Evolutionary conservation across 2,888 invertebrate genomes (phyloP).

Genomic region (Scaptomyza cyrtandrae): DNA sequence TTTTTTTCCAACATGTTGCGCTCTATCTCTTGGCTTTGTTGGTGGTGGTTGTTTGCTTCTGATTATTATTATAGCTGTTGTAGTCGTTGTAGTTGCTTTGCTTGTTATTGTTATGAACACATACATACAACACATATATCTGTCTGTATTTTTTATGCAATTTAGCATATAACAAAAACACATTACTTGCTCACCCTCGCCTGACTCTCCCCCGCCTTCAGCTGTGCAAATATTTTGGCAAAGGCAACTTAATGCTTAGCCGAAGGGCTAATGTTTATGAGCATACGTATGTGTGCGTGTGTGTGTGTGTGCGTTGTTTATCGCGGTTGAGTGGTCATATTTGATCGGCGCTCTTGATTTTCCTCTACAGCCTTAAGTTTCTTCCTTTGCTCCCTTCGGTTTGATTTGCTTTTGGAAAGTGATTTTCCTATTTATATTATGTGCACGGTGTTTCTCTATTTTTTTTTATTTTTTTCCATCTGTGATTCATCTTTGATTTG

Average conservation of each 20-base stretch:
- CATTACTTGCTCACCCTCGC: conserved; percentile 57
- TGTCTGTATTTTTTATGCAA: conserved; percentile 67
- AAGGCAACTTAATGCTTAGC: conserved; percentile 58
- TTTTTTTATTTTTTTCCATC: conserved; percentile 21
- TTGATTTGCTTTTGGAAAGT: conserved; percentile 59
- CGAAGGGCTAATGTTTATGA: conserved; percentile 69
- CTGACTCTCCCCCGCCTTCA: conserved; percentile 4
- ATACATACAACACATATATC: conserved; percentile 10
- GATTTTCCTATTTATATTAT: conserved; percentile 46
- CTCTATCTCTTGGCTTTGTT: not conserved
- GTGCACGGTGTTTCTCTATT: conserved; percentile 26
- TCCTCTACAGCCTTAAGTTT: too few species aligned
- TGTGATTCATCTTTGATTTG: conserved; percentile 80
- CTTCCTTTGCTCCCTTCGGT: conserved; percentile 11
- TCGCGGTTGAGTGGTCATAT: conserved; percentile 80
- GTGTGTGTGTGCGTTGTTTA: conserved; percentile 53
- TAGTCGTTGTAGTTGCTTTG: conserved; percentile 39
- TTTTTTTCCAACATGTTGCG: conserved; percentile 50
- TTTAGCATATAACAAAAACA: conserved; percentile 79
- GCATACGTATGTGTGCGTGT: conserved; percentile 8
- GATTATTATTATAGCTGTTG: conserved; percentile 50
- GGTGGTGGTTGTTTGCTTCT: conserved; percentile 13
- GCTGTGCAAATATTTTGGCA: conserved; percentile 74
- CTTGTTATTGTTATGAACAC: conserved; percentile 64
- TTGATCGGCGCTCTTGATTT: conserved; percentile 74